Base-by-base conservation (phyloP, 2,888 invertebrate species). In the Plusia festucae region DNA sequence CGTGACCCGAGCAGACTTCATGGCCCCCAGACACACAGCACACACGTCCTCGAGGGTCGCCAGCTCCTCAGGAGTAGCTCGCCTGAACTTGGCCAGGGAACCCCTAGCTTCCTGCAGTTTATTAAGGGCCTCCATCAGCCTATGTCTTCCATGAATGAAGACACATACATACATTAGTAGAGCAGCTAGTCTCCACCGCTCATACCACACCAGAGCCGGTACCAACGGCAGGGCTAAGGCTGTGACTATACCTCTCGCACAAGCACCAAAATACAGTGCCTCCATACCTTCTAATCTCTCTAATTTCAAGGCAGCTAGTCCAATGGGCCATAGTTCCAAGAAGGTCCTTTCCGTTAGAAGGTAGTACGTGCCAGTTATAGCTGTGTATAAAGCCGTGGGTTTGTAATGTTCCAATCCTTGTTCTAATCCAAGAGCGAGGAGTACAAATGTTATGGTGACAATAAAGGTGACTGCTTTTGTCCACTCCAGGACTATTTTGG, bases 401-500 rank as follows among this genome's bases (percentile, higher is more conserved):
- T 96, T 96, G 88, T 97, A 97, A 86, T 97, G 96, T 76, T 97
- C 96, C 53, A 97, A 87, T 1, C 97, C 97, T 88, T 97, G 97
- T 84, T 97, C 97, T 65, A 97, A 88, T 1, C 97, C 97, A 55
- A 97, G 96, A 0, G 97, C 97, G 3, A 97, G 93, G 13, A 97
- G 93, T 90, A 97, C 96, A 83, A 97, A 97, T 0, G 97, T 97
- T 46, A 97, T 95, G 0, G 97, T 97, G 34, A 97, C 97, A 32
- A 97, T 95, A 83, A 97, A 97, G 0, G 97, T 97, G 55, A 97
- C 96, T 0, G 97, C 97, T 90, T 97, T 97, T 16, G 97, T 97
- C 97, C 97, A 97, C 87, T 97, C 97, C 60, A 97, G 93, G 9
- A 97, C 97, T 64, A 97, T 96, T 89, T 97, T 97, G 0, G 97